Evolutionary conservation across 2,797 vertebrate species (phyloP), one percentile per base, ranked within the genome.

Genomic region (Dryobates pubescens): DNA sequence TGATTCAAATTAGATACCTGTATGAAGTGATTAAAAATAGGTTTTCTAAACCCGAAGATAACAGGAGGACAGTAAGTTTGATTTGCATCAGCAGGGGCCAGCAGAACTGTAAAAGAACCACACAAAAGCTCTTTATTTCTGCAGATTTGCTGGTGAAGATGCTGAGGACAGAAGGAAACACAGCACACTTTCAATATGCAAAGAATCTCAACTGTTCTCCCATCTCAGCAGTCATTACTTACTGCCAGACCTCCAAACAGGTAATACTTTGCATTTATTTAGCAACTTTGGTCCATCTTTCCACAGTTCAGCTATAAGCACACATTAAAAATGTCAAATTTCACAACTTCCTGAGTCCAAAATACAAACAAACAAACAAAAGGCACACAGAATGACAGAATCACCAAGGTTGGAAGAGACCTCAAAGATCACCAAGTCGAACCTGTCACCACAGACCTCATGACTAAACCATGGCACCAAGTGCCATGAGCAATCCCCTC

Each of bases 1-100:
- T 79, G 88, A 95, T 96, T 96, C 92, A 96, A 95, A 97, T 96
- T 92, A 96, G 76, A 75, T 97, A 97, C 93, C 90, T 96, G 81
- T 95, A 97, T 91, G 92, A 91, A 93, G 76, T 92, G 82, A 96
- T 93, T 97, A 89, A 95, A 97, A 96, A 90, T 88, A 94, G 82
- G 30, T 65, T 96, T 95, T 91, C 71, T 88, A 94, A 95, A 94
- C 70, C 73, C 70, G 89, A 96, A 71, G 79, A 84, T 88, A 96
- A 96, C 38, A 94, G 86, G 86, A 97, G 86, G 84, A 96, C 67
- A 91, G 68, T 91, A 57, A 80, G 83, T 92, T 92, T 96, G 92
- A 96, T 93, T 97, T 96, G 76, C 86, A 96, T 74, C 91, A 95
- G 90, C 85, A 88, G 90, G 90, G 88, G 88, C 88, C 85, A 95